Base-by-base conservation (phyloP, 2,797 vertebrate genomes). In the Uromys caudimaculatus region DNA sequence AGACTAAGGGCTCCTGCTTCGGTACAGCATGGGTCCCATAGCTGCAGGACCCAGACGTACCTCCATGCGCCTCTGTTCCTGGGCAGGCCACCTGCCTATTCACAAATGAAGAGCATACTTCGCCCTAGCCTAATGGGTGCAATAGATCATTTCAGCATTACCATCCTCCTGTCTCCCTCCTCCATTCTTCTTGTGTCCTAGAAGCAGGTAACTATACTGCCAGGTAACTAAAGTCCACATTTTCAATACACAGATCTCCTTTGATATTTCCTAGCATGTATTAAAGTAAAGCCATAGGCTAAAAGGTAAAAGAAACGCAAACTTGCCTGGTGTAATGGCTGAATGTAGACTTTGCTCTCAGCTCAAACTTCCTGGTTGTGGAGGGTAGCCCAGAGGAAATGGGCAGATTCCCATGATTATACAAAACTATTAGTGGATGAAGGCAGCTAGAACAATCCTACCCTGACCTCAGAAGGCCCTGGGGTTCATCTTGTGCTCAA, bases 81-180 rank as follows among this genome's bases (percentile, higher is more conserved):
- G 83, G 69, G 93, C 19, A 73, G 29, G 35, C 32, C 47, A 8
- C 92, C 56, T 84, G 62, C 35, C 67, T 81, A n/a, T 41, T 95
- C 64, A 88, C 4, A 12, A 90, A 50, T 89, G 38, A 87, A n/a
- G 83, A 93, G 69, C 83, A 75, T 1, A 3, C 44, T 62, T 92
- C 19, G 4, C 3, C 56, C 41, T 41, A n/a, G 50, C 44, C 23
- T 90, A 64, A 83, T 47, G 60, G 73, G 60, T 44, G 54, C 82
- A 83, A 69, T 35, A 67, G 56, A 54, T 95, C 67, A 54, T 69
- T 93, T 94, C 32, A 76, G 50, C 62, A 4, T 50, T 67, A 47
- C 44, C 84, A 81, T 90, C 93, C 67, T 89, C 35, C 50, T 78
- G 23, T 73, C 89, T 88, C 85, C 75, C 78, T 85, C 71, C 56